phyloP scores from a whole-genome alignment of 2,113 vertebrate genomes.

The Asarcornis scutulata region DNA sequence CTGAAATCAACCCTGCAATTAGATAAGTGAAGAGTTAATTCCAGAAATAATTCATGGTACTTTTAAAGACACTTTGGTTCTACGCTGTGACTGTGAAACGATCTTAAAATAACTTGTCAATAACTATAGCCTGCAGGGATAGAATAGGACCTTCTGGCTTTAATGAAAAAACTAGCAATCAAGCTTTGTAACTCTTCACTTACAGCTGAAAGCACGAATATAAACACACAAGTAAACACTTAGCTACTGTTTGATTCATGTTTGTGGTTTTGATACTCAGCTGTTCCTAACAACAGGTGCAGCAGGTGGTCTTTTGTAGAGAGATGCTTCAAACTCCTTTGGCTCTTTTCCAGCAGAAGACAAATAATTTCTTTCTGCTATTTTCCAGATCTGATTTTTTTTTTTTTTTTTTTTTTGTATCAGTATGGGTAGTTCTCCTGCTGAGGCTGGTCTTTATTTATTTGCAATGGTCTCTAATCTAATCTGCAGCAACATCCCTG shows the following conservation, averaged over 20 bases:
- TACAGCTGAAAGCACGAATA: background rate
- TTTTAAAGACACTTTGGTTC: background rate
- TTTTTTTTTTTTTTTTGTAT: background rate
- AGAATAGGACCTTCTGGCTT: background rate
- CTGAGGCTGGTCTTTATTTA: background rate
- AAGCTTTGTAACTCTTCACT: background rate
- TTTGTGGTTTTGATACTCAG: background rate
- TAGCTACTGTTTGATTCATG: background rate
- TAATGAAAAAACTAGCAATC: background rate
- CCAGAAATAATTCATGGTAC: background rate
- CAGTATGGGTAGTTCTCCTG: background rate
- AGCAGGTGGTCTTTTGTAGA: background rate
- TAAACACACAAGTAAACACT: background rate
- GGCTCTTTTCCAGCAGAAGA: background rate
- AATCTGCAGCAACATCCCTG: background rate
- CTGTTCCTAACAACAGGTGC: background rate
- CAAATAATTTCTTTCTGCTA: background rate
- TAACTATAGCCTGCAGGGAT: background rate
- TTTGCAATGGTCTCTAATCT: background rate
- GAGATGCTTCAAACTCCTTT: background rate
- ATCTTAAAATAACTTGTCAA: slow-evolving; percentile 32
- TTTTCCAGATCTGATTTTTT: background rate
- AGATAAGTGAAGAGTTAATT: background rate
- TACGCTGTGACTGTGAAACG: background rate
- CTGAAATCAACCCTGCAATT: background rate